A percentile compares a stretch with the other conserved stretches of the same genome.
These are phyloP conservation scores for Probaryconus sp. DNA, from an alignment of 1,140 invertebrate species.

Conservation along the genomic window DNA sequence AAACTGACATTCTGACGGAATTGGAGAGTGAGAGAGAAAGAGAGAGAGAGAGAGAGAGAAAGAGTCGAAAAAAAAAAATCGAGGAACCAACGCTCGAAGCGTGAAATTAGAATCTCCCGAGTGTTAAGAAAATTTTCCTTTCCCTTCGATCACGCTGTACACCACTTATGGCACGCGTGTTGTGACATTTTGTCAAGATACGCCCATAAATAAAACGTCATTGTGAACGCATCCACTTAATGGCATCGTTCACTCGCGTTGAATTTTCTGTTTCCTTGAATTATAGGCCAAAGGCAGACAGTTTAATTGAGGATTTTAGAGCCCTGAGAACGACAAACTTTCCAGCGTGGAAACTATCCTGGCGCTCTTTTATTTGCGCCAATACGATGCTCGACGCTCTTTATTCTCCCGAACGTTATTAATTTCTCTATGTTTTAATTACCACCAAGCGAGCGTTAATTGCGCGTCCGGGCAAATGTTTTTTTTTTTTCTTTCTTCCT, in stretches of 20 bases:
- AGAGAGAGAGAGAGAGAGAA: not conserved
- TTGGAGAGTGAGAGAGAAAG: not conserved
- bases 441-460: constrained; percentile 15
- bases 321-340: constrained; percentile 38
- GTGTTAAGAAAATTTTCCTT: constrained; percentile 41
- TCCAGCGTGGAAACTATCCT: constrained; percentile 23
- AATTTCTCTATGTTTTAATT: constrained; percentile 43
- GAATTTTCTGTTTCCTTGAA: constrained; percentile 27
- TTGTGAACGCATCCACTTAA: not conserved
- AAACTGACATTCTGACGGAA: no score
- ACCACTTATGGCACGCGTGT: no score
- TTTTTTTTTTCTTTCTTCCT: not conserved
- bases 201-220: no score
- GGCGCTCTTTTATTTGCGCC: constrained; percentile 33
- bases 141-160: not conserved
- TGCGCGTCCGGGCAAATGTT: not conserved
- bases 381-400: constrained; percentile 14
- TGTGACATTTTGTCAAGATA: no score
- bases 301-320: constrained; percentile 53
- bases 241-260: constrained; percentile 3
- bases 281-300: constrained; percentile 49
- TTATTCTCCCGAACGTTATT: constrained; percentile 28
- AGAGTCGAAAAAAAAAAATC: not conserved
- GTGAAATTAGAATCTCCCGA: constrained; percentile 54
- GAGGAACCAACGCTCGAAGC: constrained; percentile 18